Evolutionary conservation across 1,140 invertebrate genomes (phyloP), one percentile per base, ranked within the genome.

Genomic region (Conus betulinus): DNA sequence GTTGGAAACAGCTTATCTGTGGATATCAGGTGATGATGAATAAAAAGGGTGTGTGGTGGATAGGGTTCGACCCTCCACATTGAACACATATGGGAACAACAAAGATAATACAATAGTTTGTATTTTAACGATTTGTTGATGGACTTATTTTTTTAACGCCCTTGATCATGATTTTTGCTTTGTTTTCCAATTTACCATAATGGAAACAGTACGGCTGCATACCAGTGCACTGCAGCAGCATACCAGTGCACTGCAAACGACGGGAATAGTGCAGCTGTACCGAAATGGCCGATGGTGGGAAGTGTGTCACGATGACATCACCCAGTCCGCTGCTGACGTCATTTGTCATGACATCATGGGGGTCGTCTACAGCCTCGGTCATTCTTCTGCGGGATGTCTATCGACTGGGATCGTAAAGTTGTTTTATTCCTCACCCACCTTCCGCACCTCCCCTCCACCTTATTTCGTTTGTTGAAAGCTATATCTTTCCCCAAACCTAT

Each of bases 241-340:
- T 51, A 83, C 51, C 5, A 52, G 81, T 39, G 6, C 55, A 23
- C 81, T 23, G 10, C 5, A 52, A 8, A 83, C 81, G 8, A 83
- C 81, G 10, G 81, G 81, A n/a, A 83, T 83, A 55, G 81, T 83
- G 52, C 81, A 83, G 52, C 51, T 83, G 17, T 57, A 55, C 52
- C 81, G 55, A 51, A 57, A 83, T 15, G 81, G 81, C 10, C 15
- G 10, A 5, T 83, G 81, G 81, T 83, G 81, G 81, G 81, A 83
- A 23, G 55, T 57, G 52, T 83, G 81, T 57, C 81, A 23, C 81
- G 51, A 55, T 83, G 81, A 83, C 81, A n/a, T 83, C 81, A 83
- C 81, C 5, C 81, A 83, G 81, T 23, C 81, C n/a, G 81, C 81
- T 10, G 81, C 81, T 83, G 55, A 83, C 81, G 81, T 83, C 81